Conservation (phyloP, 2,888 invertebrate genomes). For the Hydrotaea cyrtoneurina region DNA sequence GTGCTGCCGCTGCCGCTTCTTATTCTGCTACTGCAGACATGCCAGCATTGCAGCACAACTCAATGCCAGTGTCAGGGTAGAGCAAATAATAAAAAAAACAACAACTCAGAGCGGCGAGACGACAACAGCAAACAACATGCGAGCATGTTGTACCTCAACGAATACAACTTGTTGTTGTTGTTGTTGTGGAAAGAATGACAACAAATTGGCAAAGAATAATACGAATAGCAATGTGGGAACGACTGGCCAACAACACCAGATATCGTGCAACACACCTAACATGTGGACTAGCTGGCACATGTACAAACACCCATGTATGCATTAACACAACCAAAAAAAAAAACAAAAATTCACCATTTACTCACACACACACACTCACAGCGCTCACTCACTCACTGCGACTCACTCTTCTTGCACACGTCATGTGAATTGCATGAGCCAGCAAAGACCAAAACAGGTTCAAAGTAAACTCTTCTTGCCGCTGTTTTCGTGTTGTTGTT, state of each 20-base stretch:
- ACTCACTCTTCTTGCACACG: not conserved
- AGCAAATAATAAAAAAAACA: slow-evolving; percentile 48
- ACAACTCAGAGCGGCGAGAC: slow-evolving; percentile 10
- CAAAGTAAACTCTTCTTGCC: slow-evolving; percentile 48
- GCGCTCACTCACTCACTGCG: not conserved
- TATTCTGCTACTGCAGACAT: not conserved
- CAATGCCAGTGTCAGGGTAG: slow-evolving; percentile 67
- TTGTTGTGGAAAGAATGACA: slow-evolving; percentile 39
- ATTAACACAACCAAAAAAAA: not conserved
- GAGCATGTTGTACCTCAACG: not conserved
- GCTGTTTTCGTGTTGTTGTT: slow-evolving; percentile 37
- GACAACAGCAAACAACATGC: not conserved
- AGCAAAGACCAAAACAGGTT: slow-evolving; percentile 63
- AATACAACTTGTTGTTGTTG: slow-evolving; percentile 8
- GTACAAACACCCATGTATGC: not conserved
- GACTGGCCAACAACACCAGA: not conserved
- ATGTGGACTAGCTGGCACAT: slow-evolving; percentile 6
- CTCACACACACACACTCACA: not conserved
- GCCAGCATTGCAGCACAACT: slow-evolving; percentile 25
- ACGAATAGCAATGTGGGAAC: not conserved
- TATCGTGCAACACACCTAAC: not conserved
- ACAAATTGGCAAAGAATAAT: not conserved
- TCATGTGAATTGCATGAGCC: not conserved
- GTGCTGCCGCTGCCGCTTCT: not conserved
- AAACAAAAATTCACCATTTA: not conserved